phyloP scores from a whole-genome alignment of 1,140 invertebrate genomes.

The Zeugodacus cucurbitae region DNA sequence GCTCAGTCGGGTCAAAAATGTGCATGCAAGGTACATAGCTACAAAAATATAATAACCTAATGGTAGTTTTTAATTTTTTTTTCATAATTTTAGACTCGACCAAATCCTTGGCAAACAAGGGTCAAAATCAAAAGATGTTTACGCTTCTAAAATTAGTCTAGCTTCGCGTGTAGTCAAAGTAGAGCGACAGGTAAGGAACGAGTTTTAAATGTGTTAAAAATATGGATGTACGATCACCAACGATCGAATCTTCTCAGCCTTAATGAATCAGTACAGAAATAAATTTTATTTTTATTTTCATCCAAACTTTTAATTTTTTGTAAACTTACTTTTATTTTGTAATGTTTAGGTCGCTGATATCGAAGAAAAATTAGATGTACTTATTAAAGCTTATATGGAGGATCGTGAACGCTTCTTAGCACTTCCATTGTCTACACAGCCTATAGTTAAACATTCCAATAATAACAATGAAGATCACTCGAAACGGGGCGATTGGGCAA shows the following conservation, averaged over 20 bases:
- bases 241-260: no score
- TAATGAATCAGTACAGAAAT: no score
- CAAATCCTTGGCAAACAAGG: conserved; percentile 94
- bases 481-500: conserved; percentile 38
- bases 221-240: no score
- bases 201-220: background rate
- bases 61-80: background rate
- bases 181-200: conserved; percentile 84
- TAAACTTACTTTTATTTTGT: background rate
- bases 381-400: conserved; percentile 93
- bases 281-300: background rate
- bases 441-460: conserved; percentile 64
- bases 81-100: conserved; percentile 72
- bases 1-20: conserved; percentile 87
- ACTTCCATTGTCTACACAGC: conserved; percentile 66
- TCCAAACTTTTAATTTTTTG: background rate
- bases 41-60: background rate
- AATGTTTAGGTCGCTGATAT: conserved; percentile 88
- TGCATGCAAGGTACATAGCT: conserved; percentile 82
- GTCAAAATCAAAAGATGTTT: conserved; percentile 92
- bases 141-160: conserved; percentile 92
- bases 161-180: conserved; percentile 94
- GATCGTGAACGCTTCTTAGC: conserved; percentile 78
- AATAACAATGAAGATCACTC: conserved; percentile 58
- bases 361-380: conserved; percentile 91